Percentiles rank a stretch among this genome's conserved stretches.
phyloP scores from a whole-genome alignment of 2,113 vertebrate species.

The Arvicanthis niloticus region DNA sequence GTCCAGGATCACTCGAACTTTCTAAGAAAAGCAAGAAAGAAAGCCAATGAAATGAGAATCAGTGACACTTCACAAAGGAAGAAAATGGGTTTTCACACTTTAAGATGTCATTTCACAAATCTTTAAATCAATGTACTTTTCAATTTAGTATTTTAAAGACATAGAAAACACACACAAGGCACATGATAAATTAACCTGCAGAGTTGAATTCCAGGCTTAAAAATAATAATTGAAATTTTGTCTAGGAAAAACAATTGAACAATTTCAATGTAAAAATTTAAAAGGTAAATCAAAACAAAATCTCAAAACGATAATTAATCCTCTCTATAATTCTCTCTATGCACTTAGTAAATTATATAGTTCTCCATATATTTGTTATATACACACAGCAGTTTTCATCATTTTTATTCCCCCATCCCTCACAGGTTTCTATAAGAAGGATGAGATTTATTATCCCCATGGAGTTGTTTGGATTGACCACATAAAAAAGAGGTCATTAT shows the following conservation, averaged over 20 bases:
- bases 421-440: not conserved
- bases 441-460: not conserved
- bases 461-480: not conserved
- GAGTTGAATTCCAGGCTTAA: not conserved
- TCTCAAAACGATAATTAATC: not conserved
- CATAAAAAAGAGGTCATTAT: not conserved
- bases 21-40: not conserved
- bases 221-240: not conserved
- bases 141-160: not conserved
- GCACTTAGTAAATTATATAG: not conserved
- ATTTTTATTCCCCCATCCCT: not conserved
- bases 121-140: not conserved
- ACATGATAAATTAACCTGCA: not conserved
- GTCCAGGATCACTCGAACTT: not conserved
- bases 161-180: not conserved
- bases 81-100: not conserved
- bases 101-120: conserved; percentile 9
- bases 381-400: not conserved
- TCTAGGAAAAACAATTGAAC: not conserved
- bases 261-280: conserved; percentile 28
- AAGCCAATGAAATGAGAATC: not conserved
- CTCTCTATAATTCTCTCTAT: not conserved
- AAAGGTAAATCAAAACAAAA: conserved; percentile 28
- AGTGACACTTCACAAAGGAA: not conserved
- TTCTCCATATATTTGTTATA: not conserved